phyloP scores from a whole-genome alignment of 2,888 invertebrate species.

The Clistopyga incitator region DNA sequence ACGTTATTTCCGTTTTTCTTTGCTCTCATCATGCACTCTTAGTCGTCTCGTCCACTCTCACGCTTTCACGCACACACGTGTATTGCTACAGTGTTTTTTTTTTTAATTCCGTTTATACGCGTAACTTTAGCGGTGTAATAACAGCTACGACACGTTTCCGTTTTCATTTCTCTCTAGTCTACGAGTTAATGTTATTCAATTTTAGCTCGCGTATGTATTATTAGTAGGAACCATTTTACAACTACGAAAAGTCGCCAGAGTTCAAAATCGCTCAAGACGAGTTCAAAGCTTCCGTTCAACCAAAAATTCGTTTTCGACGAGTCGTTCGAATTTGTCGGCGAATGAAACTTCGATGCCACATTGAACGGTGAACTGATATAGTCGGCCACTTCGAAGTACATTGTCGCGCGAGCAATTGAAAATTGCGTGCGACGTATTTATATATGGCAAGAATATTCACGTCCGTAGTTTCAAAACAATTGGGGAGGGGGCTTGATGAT shows the following conservation, averaged over 20 bases:
- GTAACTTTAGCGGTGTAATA: conserved; percentile 38
- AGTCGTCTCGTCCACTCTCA: conserved; percentile 29
- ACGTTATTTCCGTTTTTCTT: conserved; percentile 31
- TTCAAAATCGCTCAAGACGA: conserved; percentile 14
- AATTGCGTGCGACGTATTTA: conserved; percentile 21
- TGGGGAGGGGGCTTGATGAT: conserved; percentile 2
- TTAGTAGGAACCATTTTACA: conserved; percentile 82
- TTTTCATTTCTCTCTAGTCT: conserved; percentile 45
- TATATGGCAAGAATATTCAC: conserved; percentile 71
- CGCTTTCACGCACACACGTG: conserved; percentile 25
- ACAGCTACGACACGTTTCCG: conserved; percentile 26
- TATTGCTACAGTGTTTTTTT: conserved; percentile 62
- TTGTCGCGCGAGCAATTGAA: conserved; percentile 9
- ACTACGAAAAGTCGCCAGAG: conserved; percentile 71
- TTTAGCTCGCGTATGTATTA: conserved; percentile 76
- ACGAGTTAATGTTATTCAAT: conserved; percentile 74
- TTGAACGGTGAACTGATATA: conserved; percentile 28
- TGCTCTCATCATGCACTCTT: conserved; percentile 24
- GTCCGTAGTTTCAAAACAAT: conserved; percentile 59
- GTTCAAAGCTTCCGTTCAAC: conserved; percentile 6
- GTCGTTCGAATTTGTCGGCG: not conserved
- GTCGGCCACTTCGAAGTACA: conserved; percentile 38
- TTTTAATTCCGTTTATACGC: conserved; percentile 48
- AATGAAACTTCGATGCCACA: conserved; percentile 23
- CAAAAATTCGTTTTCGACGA: not conserved